Evolutionary conservation across 2,888 invertebrate genomes (phyloP).

Genomic region (Parnassius apollo): DNA sequence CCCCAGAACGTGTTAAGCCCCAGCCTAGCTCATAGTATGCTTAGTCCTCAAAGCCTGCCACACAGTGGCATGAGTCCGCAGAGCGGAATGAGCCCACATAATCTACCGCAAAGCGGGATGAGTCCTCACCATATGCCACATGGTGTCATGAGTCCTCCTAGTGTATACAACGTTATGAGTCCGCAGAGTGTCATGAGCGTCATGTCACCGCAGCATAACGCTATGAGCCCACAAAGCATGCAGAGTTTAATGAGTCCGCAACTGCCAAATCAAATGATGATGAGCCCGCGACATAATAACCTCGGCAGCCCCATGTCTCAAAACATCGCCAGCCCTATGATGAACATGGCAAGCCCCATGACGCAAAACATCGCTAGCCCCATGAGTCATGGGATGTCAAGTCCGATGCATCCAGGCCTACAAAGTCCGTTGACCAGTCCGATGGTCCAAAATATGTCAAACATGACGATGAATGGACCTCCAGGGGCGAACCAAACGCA

Average conservation of each 20-base stretch:
- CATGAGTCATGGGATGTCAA: conserved; percentile 68
- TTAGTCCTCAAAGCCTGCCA: conserved; percentile 72
- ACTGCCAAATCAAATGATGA: conserved; percentile 71
- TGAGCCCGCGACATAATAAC: conserved; percentile 70
- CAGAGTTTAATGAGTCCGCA: conserved; percentile 73
- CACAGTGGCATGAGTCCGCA: conserved; percentile 75
- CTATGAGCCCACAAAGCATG: conserved; percentile 75
- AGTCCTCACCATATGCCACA: conserved; percentile 61
- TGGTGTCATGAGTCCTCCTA: conserved; percentile 69
- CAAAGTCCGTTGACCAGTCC: conserved; percentile 69
- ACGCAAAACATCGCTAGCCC: conserved; percentile 67
- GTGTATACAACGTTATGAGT: conserved; percentile 71
- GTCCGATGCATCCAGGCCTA: conserved; percentile 69
- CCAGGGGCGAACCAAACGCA: conserved; percentile 44
- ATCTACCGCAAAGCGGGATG: conserved; percentile 57
- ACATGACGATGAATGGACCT: conserved; percentile 64
- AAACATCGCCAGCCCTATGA: conserved; percentile 49
- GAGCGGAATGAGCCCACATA: conserved; percentile 69
- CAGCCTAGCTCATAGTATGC: conserved; percentile 65
- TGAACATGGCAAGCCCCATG: conserved; percentile 66
- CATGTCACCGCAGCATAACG: conserved; percentile 74
- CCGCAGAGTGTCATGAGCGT: conserved; percentile 75
- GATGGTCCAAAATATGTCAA: conserved; percentile 70
- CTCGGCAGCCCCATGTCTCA: conserved; percentile 53
- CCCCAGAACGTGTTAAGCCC: conserved; percentile 68